Evolutionary conservation across 1,140 invertebrate species (phyloP).

Genomic region (Nomia melanderi): DNA sequence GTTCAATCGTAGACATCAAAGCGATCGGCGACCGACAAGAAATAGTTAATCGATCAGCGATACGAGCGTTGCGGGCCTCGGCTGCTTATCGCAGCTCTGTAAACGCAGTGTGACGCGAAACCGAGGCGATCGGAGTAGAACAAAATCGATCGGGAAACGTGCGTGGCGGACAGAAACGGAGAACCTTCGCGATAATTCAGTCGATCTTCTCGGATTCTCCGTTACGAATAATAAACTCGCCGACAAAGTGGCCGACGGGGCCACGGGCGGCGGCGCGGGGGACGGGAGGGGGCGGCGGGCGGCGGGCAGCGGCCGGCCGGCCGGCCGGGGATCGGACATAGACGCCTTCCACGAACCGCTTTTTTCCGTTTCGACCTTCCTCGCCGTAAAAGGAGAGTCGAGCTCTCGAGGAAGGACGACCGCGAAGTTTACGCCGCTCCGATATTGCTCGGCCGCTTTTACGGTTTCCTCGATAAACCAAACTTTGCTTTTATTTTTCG

Average conservation of each 20-base stretch:
- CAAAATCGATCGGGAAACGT: too few relatives aligned
- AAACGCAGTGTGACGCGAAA: too few relatives aligned
- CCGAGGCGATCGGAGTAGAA: not conserved
- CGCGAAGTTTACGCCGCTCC: slow-evolving; percentile 32
- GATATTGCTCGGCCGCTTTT: not conserved
- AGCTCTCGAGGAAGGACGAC: slow-evolving; percentile 44
- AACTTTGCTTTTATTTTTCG: not conserved
- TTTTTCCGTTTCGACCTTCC: slow-evolving; percentile 53
- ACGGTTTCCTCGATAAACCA: slow-evolving; percentile 26
- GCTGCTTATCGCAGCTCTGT: too few relatives aligned
- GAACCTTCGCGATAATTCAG: slow-evolving; percentile 36
- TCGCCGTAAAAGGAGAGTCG: slow-evolving; percentile 48
- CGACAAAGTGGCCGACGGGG: slow-evolving; percentile 45
- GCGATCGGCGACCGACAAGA: too few relatives aligned
- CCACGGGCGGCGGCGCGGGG: too few relatives aligned
- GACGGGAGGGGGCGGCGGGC: not conserved
- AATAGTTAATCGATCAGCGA: too few relatives aligned
- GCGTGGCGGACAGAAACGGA: not conserved
- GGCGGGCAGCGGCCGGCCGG: not conserved
- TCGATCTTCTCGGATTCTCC: slow-evolving; percentile 48
- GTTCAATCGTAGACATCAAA: too few relatives aligned
- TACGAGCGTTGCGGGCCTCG: too few relatives aligned
- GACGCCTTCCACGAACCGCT: slow-evolving; percentile 54
- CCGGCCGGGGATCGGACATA: slow-evolving; percentile 32
- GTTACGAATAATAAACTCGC: slow-evolving; percentile 54